These are phyloP conservation scores for Psephotus haematonotus DNA, from an alignment of 2,113 vertebrate species.

Conservation along the genomic window DNA sequence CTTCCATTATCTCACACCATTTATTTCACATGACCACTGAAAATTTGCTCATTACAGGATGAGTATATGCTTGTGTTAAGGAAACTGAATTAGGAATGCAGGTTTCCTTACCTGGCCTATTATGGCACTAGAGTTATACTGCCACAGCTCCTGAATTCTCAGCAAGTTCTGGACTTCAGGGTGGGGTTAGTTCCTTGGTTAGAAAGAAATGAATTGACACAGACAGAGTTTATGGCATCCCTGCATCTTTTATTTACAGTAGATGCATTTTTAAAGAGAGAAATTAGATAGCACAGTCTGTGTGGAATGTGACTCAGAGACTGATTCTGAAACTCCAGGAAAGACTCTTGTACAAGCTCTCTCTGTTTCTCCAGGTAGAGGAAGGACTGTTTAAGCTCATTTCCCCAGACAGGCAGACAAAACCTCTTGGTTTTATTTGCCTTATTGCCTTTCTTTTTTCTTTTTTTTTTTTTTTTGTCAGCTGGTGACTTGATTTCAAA, in stretches of 20 bases:
- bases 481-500: not conserved
- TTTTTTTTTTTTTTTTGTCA: not conserved
- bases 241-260: not conserved
- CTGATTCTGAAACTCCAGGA: not conserved
- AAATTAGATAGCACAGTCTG: not conserved
- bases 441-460: not conserved
- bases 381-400: not conserved
- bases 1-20: not conserved
- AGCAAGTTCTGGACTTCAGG: slow-evolving; percentile 7
- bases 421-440: not conserved
- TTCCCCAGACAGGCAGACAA: not conserved
- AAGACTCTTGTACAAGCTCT: not conserved
- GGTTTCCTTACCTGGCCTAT: slow-evolving; percentile 41
- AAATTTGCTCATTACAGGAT: not conserved
- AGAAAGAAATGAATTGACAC: slow-evolving; percentile 27
- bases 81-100: not conserved
- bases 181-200: slow-evolving; percentile 15
- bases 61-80: not conserved
- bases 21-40: not conserved
- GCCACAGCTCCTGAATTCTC: slow-evolving; percentile 44
- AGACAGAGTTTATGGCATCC: not conserved
- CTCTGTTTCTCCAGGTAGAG: not conserved
- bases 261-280: slow-evolving; percentile 20
- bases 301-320: not conserved
- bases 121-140: slow-evolving; percentile 21